These are phyloP conservation scores for Thyatira batis DNA, from an alignment of 2,888 invertebrate genomes.

Conservation along the genomic window DNA sequence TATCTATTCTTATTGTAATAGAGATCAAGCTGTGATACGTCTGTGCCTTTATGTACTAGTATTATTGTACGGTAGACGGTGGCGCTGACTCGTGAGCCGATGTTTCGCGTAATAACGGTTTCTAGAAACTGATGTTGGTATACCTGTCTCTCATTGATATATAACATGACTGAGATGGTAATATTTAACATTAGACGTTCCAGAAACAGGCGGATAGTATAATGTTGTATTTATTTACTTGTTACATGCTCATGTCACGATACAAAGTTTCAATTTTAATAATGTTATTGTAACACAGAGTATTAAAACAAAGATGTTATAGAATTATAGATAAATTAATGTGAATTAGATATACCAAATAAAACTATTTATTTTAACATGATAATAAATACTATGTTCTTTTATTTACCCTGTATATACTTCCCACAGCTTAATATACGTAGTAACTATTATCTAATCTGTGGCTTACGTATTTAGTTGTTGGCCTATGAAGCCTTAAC, in stretches of 20 bases:
- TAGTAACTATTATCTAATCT: no score
- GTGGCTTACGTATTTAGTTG: no score
- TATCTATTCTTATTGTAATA: conserved; percentile 47
- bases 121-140: no score
- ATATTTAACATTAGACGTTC: no score
- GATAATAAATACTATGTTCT: conserved; percentile 7
- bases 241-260: conserved; percentile 28
- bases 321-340: conserved; percentile 28
- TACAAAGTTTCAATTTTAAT: conserved; percentile 18
- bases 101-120: conserved; percentile 36
- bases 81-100: conserved; percentile 62
- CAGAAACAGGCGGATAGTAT: no score
- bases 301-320: conserved; percentile 27
- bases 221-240: conserved; percentile 55
- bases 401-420: not conserved
- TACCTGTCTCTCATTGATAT: no score
- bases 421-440: no score
- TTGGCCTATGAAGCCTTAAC: no score
- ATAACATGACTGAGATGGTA: no score
- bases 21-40: conserved; percentile 78
- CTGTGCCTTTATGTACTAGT: conserved; percentile 74
- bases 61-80: conserved; percentile 51
- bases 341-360: conserved; percentile 58
- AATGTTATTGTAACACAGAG: conserved; percentile 24
- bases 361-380: conserved; percentile 54